Evolutionary conservation across 1,140 invertebrate genomes (phyloP).

Genomic region (Scaptomyza hsui): DNA sequence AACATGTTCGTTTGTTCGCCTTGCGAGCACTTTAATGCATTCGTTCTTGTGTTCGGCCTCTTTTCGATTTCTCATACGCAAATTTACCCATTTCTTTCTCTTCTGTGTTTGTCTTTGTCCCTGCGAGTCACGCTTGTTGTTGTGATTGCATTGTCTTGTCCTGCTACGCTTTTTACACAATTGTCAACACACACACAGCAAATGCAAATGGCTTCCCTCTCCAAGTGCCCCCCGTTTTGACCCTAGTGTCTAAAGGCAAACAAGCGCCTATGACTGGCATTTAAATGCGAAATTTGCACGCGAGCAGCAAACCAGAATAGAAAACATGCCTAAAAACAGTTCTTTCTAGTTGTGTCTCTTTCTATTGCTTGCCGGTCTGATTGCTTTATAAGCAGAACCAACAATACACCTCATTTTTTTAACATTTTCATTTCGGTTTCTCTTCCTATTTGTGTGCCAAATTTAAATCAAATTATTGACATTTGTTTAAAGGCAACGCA

Average conservation of each 20-base stretch:
- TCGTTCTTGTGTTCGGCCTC: constrained; percentile 48
- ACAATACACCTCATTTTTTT: constrained; percentile 25
- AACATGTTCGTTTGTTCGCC: constrained; percentile 60
- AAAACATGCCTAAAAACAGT: constrained; percentile 5
- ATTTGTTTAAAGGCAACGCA: constrained; percentile 74
- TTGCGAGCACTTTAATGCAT: constrained; percentile 60
- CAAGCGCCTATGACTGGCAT: constrained; percentile 74
- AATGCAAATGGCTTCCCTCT: constrained; percentile 46
- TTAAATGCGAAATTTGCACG: constrained; percentile 81
- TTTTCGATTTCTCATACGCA: constrained; percentile 69
- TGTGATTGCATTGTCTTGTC: constrained; percentile 54
- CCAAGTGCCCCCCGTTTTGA: neutral
- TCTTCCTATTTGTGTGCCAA: constrained; percentile 46
- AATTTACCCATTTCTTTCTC: constrained; percentile 49
- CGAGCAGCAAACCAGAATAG: constrained; percentile 66
- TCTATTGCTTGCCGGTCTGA: constrained; percentile 26
- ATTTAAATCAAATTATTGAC: constrained; percentile 83
- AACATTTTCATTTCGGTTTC: neutral
- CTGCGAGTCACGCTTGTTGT: constrained; percentile 1
- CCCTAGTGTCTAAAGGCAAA: constrained; percentile 56
- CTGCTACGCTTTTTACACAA: constrained; percentile 64
- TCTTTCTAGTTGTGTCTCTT: neutral
- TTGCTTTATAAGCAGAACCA: constrained; percentile 60
- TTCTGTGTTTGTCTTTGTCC: constrained; percentile 22
- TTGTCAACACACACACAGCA: constrained; percentile 69